Conservation (phyloP, 2,888 invertebrate genomes). For the Scaeva pyrastri region DNA sequence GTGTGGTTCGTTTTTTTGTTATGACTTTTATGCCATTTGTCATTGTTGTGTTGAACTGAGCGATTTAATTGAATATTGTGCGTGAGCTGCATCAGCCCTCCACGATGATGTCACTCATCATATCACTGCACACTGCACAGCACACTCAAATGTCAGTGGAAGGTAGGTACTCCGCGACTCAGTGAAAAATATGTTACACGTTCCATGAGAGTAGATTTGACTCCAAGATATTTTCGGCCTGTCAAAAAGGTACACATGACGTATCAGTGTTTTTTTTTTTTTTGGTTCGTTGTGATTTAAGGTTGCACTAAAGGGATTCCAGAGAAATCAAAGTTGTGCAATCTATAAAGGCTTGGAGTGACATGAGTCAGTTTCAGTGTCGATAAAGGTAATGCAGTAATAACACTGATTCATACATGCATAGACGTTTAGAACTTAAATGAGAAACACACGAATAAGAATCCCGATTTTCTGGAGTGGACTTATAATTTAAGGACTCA, state of each 20-base stretch:
- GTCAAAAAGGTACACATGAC: neutral
- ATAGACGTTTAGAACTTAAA: too few relatives aligned
- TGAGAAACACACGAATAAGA: too few relatives aligned
- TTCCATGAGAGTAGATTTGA: slow-evolving; percentile 28
- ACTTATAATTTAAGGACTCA: too few relatives aligned
- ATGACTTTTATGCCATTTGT: slow-evolving; percentile 50
- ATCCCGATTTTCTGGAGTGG: too few relatives aligned
- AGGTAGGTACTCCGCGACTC: neutral
- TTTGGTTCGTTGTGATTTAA: neutral
- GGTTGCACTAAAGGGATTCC: neutral
- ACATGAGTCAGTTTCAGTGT: neutral
- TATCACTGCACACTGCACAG: slow-evolving; percentile 24
- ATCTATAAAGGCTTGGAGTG: slow-evolving; percentile 1
- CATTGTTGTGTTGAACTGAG: slow-evolving; percentile 49
- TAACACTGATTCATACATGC: too few relatives aligned
- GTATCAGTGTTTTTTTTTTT: neutral
- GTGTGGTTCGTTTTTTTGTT: slow-evolving; percentile 21
- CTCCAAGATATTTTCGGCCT: slow-evolving; percentile 32
- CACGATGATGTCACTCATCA: slow-evolving; percentile 58
- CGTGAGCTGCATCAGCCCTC: slow-evolving; percentile 67
- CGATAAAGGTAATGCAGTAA: too few relatives aligned
- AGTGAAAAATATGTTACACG: slow-evolving; percentile 18
- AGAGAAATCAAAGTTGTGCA: slow-evolving; percentile 1
- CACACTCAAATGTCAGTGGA: slow-evolving; percentile 5
- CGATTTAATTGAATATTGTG: slow-evolving; percentile 72